These are phyloP conservation scores for Eupithecia pulchellata DNA, from an alignment of 2,888 invertebrate species.

Conservation along the genomic window DNA sequence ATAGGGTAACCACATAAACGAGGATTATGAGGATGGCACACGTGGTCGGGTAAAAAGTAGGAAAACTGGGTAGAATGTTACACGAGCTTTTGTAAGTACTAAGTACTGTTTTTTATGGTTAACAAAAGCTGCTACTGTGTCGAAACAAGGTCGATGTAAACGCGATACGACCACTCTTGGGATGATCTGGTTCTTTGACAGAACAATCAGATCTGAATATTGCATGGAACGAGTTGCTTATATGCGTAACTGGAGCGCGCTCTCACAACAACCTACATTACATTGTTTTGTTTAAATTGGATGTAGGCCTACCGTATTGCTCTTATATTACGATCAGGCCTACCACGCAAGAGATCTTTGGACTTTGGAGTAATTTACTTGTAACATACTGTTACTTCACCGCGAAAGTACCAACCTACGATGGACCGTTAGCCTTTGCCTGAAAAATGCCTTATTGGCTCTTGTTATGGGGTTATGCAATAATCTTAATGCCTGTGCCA, in stretches of 20 bases:
- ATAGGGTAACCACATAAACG: no score
- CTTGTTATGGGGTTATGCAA: neutral
- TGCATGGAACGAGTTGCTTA: conserved; percentile 7
- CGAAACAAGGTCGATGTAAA: conserved; percentile 8
- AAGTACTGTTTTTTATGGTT: neutral
- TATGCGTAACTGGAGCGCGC: neutral
- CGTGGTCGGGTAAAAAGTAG: no score
- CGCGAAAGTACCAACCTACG: neutral
- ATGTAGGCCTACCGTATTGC: neutral
- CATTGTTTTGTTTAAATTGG: neutral
- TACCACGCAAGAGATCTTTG: neutral
- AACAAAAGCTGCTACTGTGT: neutral
- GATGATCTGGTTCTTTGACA: conserved; percentile 15
- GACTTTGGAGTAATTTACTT: neutral
- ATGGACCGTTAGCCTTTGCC: neutral
- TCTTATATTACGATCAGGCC: neutral
- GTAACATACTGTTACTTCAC: neutral
- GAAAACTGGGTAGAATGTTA: no score
- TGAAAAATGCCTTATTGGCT: neutral
- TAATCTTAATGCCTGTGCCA: neutral
- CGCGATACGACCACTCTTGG: conserved; percentile 4
- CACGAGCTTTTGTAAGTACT: neutral
- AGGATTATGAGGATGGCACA: no score
- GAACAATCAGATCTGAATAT: conserved; percentile 12
- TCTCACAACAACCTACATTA: neutral